phyloP scores from a whole-genome alignment of 2,888 invertebrate genomes.

The Nephrotoma appendiculata region DNA sequence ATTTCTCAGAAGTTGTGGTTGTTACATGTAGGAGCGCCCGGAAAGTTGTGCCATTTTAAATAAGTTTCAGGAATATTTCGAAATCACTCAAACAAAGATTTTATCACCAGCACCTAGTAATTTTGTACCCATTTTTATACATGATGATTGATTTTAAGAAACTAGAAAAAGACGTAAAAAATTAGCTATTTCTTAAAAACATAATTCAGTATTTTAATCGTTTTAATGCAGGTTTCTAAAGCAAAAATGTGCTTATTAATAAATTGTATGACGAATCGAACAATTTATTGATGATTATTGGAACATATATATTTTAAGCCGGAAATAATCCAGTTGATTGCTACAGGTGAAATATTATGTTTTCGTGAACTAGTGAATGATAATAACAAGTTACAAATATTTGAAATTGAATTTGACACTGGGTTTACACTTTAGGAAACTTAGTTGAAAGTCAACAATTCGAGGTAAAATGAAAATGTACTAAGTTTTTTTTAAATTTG shows the following conservation, averaged over 20 bases:
- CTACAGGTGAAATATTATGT: neutral
- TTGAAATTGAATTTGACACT: neutral
- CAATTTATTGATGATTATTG: neutral
- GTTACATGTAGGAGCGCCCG: neutral
- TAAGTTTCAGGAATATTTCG: neutral
- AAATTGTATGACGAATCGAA: neutral
- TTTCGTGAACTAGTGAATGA: neutral
- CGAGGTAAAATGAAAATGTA: neutral
- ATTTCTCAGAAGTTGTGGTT: neutral
- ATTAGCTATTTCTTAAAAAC: neutral
- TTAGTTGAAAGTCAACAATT: neutral
- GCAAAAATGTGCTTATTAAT: neutral
- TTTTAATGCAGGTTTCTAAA: neutral
- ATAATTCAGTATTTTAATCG: neutral
- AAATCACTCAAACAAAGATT: neutral
- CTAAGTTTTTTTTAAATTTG: neutral
- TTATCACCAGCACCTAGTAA: neutral
- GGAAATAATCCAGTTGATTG: neutral
- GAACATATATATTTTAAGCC: neutral
- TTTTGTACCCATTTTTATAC: neutral
- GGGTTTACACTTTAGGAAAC: neutral
- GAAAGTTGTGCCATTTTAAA: neutral
- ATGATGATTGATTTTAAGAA: neutral
- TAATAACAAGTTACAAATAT: neutral
- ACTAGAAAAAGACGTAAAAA: neutral